phyloP scores from a whole-genome alignment of 2,888 invertebrate genomes.

The Melinopterus prodromus region DNA sequence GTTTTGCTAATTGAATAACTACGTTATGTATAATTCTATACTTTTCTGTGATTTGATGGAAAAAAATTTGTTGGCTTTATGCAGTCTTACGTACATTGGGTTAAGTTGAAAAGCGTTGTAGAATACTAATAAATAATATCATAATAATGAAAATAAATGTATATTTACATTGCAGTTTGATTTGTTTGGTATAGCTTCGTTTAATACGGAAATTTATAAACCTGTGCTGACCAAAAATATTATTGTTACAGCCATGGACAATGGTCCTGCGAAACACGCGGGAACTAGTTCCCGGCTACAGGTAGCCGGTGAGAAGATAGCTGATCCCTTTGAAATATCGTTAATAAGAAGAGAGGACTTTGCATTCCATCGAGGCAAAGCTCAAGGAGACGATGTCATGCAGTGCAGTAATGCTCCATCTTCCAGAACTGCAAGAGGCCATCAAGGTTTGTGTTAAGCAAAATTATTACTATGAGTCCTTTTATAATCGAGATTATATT shows the following conservation, averaged over 20 bases:
- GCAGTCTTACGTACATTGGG: background rate
- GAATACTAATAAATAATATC: no score
- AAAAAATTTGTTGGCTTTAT: background rate
- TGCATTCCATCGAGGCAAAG: constrained; percentile 69
- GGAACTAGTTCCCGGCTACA: constrained; percentile 71
- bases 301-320: constrained; percentile 72
- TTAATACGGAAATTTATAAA: background rate
- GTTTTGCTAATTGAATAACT: background rate
- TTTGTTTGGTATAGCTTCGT: no score
- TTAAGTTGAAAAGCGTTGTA: no score
- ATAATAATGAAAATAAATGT: no score
- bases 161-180: no score
- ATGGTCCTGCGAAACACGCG: constrained; percentile 73
- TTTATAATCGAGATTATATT: no score
- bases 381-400: constrained; percentile 85
- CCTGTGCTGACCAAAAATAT: background rate
- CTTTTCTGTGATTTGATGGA: background rate
- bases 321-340: constrained; percentile 86
- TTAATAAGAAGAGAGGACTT: constrained; percentile 79
- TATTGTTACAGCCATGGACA: constrained; percentile 68
- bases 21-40: background rate
- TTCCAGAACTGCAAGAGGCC: constrained; percentile 77
- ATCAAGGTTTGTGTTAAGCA: constrained; percentile 65
- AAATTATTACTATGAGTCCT: background rate
- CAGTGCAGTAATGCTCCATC: constrained; percentile 80